phyloP scores from a whole-genome alignment of 1,140 invertebrate genomes.

The Lasioglossum baleicum region DNA sequence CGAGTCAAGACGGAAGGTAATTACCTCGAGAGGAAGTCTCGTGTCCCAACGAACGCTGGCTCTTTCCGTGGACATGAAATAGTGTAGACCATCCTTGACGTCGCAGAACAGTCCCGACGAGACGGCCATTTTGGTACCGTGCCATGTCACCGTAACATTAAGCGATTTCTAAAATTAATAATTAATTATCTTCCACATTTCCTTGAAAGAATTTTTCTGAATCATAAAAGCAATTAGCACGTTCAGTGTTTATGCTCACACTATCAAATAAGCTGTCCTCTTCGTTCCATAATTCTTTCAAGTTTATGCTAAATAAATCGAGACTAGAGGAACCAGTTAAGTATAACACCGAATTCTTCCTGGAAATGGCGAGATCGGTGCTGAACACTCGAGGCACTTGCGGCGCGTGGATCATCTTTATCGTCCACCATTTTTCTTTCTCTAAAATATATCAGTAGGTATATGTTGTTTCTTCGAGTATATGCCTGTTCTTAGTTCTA shows the following conservation, averaged over 20 bases:
- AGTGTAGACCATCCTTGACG: constrained; percentile 64
- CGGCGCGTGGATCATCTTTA: constrained; percentile 43
- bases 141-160: constrained; percentile 47
- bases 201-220: no score
- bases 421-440: constrained; percentile 61
- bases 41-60: constrained; percentile 69
- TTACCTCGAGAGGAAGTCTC: constrained; percentile 59
- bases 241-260: neutral
- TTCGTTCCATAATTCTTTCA: constrained; percentile 32
- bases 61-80: constrained; percentile 65
- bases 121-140: constrained; percentile 64
- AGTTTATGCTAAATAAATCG: constrained; percentile 59
- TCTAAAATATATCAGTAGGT: constrained; percentile 36
- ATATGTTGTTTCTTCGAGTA: no score
- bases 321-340: constrained; percentile 53
- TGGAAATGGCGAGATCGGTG: constrained; percentile 60
- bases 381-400: constrained; percentile 46
- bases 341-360: constrained; percentile 52
- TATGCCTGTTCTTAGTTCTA: neutral
- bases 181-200: neutral
- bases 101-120: constrained; percentile 63
- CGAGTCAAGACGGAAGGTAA: constrained; percentile 16
- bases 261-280: neutral
- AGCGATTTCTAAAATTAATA: neutral
- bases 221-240: neutral